Percentiles rank a stretch among this genome's conserved stretches.
Evolutionary conservation across 2,797 vertebrate species (phyloP).

Genomic region (Danionella dracula): DNA sequence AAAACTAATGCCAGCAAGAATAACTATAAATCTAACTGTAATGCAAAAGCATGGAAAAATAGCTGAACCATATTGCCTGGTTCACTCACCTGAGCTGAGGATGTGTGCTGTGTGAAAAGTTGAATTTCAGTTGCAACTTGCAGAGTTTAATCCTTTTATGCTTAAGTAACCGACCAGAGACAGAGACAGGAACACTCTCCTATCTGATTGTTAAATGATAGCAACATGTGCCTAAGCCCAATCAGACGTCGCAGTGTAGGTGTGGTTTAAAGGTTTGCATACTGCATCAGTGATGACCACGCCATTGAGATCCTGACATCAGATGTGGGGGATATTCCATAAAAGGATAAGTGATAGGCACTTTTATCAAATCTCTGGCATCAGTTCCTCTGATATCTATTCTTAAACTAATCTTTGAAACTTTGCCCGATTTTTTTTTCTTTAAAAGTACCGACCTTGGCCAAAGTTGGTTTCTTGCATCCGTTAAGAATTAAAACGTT

Average conservation of each 20-base stretch:
- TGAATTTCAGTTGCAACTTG: not conserved
- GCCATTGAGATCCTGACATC: slow-evolving; percentile 43
- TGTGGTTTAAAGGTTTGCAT: slow-evolving; percentile 56
- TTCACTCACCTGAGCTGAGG: slow-evolving; percentile 31
- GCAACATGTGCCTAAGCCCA: slow-evolving; percentile 67
- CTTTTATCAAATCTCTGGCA: slow-evolving; percentile 18
- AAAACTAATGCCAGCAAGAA: too few species aligned
- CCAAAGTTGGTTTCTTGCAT: not conserved
- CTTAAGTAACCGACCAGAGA: slow-evolving; percentile 29
- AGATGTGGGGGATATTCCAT: slow-evolving; percentile 38
- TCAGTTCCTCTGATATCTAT: not conserved
- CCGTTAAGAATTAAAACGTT: slow-evolving; percentile 30
- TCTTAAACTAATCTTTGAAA: not conserved
- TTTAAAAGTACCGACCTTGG: not conserved
- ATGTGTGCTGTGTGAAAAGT: not conserved
- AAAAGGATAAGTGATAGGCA: slow-evolving; percentile 33
- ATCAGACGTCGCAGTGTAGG: slow-evolving; percentile 70
- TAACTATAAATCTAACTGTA: not conserved
- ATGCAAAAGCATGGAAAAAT: not conserved
- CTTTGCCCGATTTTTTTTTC: not conserved
- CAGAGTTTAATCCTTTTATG: slow-evolving; percentile 17
- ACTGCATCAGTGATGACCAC: slow-evolving; percentile 24
- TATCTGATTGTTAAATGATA: slow-evolving; percentile 63
- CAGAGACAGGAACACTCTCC: slow-evolving; percentile 39
- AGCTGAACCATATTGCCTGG: not conserved